phyloP scores from a whole-genome alignment of 2,888 invertebrate species.

The Pyrrhia umbra region DNA sequence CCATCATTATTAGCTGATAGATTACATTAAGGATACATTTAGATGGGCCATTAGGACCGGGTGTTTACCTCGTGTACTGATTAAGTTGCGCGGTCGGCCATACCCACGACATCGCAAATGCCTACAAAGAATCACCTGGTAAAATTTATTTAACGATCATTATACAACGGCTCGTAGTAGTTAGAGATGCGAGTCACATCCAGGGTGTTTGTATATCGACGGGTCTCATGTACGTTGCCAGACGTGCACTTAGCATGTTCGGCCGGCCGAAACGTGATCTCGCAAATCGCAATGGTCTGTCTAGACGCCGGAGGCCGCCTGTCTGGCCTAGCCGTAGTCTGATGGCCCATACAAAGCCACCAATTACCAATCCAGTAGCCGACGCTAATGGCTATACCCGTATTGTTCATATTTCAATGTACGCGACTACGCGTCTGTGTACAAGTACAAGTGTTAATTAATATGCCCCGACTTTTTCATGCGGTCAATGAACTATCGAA shows the following conservation, averaged over 20 bases:
- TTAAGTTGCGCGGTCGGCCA: conserved; percentile 10
- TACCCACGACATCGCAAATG: conserved; percentile 4
- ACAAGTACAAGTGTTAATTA: conserved; percentile 61
- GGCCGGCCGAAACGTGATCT: conserved; percentile 87
- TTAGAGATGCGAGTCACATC: conserved; percentile 62
- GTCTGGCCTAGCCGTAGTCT: conserved; percentile 77
- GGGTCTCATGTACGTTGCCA: conserved; percentile 74
- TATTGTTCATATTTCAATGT: conserved; percentile 68
- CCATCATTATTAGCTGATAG: background rate
- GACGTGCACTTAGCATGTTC: conserved; percentile 88
- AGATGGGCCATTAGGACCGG: background rate
- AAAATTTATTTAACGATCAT: conserved; percentile 17
- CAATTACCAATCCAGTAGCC: conserved; percentile 77
- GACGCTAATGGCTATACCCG: conserved; percentile 59
- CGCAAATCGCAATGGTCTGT: conserved; percentile 82
- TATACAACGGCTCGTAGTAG: conserved; percentile 18
- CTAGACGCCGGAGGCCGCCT: conserved; percentile 84
- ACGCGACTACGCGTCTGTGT: conserved; percentile 42
- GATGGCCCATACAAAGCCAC: conserved; percentile 79
- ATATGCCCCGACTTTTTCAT: conserved; percentile 54
- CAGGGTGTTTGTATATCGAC: conserved; percentile 62
- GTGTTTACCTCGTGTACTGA: conserved; percentile 22
- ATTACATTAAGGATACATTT: background rate
- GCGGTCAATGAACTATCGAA: conserved; percentile 53
- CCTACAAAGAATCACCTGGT: conserved; percentile 9